Base-by-base conservation (phyloP, 1,140 invertebrate species). In the Chlorops oryzae region DNA sequence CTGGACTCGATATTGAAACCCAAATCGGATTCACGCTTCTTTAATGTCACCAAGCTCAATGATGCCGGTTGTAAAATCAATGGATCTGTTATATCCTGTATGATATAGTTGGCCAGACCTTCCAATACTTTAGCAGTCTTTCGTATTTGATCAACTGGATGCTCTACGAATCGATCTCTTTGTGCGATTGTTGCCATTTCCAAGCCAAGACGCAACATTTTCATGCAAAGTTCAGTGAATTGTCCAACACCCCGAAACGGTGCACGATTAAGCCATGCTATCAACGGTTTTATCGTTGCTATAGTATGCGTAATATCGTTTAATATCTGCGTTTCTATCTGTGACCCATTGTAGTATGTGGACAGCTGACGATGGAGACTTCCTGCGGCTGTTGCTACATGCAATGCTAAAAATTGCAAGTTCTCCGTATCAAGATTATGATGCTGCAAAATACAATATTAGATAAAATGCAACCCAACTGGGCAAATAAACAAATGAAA, bases 341-440 rank as follows among this genome's bases (percentile, higher is more conserved):
- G 78, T 27, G 79, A 77, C 21, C 79, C 80, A 58, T 84, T 78
- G 60, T 78, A 74, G 39, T 65, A 58, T n/a, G 59, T 59, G 28
- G 57, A 57, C 41, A 80, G 65, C 52, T 80, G 75, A 58, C 88
- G 88, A 62, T 84, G 83, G 25, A 96, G 77, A 63, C 87, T 87
- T 23, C 86, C 80, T 1, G 90, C 86, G 52, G 86, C 84, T 58
- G 88, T 92, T 0, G 88, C 89, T 25, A 96, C 74, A 52, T 87
- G 81, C 45, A 95, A 73, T 1, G 92, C 89, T 52, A 95, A 73
- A 52, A 88, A 81, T 74, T 96, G 92, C 23, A 96, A 75, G 73
- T 93, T 95, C 74, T 96, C 92, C 56, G 87, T 82, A 55, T 92
- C 86, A 53, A 92, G 73, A 63, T 92, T 89, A 80, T 92, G 94